Conservation (phyloP, 2,888 invertebrate genomes). For the Cylindroiulus punctatus region DNA sequence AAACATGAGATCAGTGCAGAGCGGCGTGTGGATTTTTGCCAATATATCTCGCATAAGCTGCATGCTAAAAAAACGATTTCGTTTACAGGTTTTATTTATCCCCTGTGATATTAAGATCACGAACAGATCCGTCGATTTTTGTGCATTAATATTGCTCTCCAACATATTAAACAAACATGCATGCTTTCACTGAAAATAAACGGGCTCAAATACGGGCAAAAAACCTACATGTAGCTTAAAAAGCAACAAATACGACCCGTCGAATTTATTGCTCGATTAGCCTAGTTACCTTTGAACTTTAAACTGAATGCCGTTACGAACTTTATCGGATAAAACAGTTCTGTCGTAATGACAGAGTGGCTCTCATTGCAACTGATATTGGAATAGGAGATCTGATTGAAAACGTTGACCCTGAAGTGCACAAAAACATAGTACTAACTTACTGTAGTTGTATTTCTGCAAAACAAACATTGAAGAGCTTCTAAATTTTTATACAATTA, state of each 20-base stretch:
- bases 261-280: not conserved
- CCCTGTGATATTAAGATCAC: no score
- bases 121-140: not conserved
- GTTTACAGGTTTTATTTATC: not conserved
- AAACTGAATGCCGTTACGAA: not conserved
- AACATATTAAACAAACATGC: not conserved
- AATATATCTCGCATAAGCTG: not conserved
- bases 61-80: not conserved
- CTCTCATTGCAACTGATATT: not conserved
- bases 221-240: not conserved
- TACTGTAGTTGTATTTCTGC: no score
- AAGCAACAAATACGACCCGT: not conserved
- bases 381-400: not conserved
- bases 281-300: conserved; percentile 9
- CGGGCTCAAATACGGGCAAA: no score
- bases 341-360: not conserved
- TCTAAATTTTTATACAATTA: no score
- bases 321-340: not conserved
- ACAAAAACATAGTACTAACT: not conserved
- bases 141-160: not conserved
- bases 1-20: no score
- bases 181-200: not conserved
- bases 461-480: no score
- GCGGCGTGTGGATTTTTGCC: not conserved
- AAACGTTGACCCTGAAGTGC: not conserved